phyloP scores from a whole-genome alignment of 2,797 vertebrate species.

The Atherinosoma microstoma region DNA sequence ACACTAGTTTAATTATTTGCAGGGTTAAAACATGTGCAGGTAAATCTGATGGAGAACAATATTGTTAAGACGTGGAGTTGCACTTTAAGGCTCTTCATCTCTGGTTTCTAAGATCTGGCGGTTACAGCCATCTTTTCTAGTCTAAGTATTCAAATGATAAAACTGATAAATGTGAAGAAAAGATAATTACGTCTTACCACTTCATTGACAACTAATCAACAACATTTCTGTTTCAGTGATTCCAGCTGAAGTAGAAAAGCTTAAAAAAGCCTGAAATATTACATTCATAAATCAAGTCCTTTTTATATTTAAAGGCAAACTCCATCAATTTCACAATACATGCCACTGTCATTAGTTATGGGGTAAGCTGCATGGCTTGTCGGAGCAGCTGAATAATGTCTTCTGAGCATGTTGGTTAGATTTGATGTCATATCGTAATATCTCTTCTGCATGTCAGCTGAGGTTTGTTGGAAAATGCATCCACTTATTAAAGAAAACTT shows the following conservation, averaged over 20 bases:
- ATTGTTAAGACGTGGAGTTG: neutral
- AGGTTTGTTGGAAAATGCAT: neutral
- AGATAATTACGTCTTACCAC: slow-evolving; percentile 11
- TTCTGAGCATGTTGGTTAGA: neutral
- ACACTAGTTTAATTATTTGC: neutral
- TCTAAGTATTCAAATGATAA: slow-evolving; percentile 18
- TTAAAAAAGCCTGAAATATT: slow-evolving; percentile 17
- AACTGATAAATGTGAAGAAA: slow-evolving; percentile 29
- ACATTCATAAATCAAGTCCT: slow-evolving; percentile 27
- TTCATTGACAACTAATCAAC: slow-evolving; percentile 34
- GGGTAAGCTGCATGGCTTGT: slow-evolving; percentile 1
- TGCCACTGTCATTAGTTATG: slow-evolving; percentile 13
- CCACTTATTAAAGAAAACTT: neutral
- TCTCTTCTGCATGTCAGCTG: slow-evolving; percentile 6
- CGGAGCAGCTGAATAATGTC: slow-evolving; percentile 22
- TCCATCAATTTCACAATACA: slow-evolving; percentile 20
- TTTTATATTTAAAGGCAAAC: slow-evolving; percentile 33
- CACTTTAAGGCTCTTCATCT: slow-evolving; percentile 1
- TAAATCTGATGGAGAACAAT: neutral
- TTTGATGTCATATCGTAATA: slow-evolving; percentile 21
- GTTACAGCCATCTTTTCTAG: neutral
- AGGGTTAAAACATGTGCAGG: neutral
- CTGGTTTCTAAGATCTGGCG: neutral
- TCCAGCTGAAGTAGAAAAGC: slow-evolving; percentile 2
- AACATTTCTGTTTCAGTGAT: slow-evolving; percentile 36